phyloP scores from a whole-genome alignment of 2,113 vertebrate species.

The Marcusenius ussheri region DNA sequence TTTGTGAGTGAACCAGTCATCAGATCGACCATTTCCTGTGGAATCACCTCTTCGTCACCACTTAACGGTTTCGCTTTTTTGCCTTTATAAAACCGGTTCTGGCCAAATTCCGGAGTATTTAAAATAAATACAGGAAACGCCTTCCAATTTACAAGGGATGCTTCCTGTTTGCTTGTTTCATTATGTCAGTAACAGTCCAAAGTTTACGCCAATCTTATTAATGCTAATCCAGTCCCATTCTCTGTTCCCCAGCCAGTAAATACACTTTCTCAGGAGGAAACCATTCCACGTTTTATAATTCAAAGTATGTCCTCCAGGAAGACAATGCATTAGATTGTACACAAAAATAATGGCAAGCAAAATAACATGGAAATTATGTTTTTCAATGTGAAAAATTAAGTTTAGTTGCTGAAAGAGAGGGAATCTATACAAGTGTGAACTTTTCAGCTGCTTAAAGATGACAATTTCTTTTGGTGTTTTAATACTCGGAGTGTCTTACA shows the following conservation, averaged over 20 bases:
- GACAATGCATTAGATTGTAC: background rate
- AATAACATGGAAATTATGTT: background rate
- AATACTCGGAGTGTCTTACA: background rate
- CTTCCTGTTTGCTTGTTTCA: conserved; percentile 26
- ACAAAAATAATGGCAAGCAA: background rate
- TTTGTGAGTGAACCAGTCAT: background rate
- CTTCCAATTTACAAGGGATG: conserved; percentile 9
- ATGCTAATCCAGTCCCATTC: conserved; percentile 19
- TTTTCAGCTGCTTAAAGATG: background rate
- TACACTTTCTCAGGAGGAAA: background rate
- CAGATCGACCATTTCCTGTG: background rate
- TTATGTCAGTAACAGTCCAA: conserved; percentile 15
- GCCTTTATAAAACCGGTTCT: background rate
- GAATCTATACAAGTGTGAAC: background rate
- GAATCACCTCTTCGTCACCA: background rate
- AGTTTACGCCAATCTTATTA: conserved; percentile 21
- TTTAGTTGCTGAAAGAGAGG: background rate
- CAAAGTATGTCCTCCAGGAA: background rate
- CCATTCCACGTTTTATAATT: background rate
- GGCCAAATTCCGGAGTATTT: background rate
- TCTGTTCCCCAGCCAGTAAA: conserved; percentile 25
- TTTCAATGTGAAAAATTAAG: background rate
- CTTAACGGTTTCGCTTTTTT: background rate
- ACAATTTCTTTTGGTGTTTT: background rate
- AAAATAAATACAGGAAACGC: background rate